Conservation (phyloP, 2,797 vertebrate species). For the Chelon auratus region DNA sequence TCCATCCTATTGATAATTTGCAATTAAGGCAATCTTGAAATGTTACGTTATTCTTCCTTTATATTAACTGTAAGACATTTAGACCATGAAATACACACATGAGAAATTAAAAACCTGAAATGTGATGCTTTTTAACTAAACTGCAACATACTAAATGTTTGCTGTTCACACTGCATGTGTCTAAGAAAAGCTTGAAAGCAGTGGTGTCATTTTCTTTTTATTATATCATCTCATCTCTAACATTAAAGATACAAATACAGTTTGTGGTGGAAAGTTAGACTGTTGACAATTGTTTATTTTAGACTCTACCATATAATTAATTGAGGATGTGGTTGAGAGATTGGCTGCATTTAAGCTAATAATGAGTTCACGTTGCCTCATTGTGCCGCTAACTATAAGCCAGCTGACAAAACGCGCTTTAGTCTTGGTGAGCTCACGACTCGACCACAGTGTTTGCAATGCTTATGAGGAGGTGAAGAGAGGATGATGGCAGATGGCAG, state of each 20-base stretch:
- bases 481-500: conserved; percentile 45
- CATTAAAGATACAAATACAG: no score
- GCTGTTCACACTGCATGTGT: no score
- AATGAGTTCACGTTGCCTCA: conserved; percentile 30
- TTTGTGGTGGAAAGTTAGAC: no score
- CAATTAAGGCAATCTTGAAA: no score
- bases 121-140: no score
- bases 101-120: no score
- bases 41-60: no score
- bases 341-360: conserved; percentile 6
- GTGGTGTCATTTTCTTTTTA: not conserved
- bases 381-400: conserved; percentile 29
- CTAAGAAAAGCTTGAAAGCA: not conserved
- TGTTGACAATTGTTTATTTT: not conserved
- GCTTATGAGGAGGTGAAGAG: conserved; percentile 62
- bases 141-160: no score
- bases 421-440: conserved; percentile 6
- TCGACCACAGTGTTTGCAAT: conserved; percentile 57
- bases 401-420: conserved; percentile 33
- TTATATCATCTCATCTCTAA: not conserved
- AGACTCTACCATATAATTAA: not conserved
- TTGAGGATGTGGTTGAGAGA: not conserved
- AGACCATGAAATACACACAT: no score
- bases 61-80: no score
- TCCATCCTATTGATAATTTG: no score